Conservation (phyloP, 1,140 invertebrate genomes). For the Drosophila novamexicana region DNA sequence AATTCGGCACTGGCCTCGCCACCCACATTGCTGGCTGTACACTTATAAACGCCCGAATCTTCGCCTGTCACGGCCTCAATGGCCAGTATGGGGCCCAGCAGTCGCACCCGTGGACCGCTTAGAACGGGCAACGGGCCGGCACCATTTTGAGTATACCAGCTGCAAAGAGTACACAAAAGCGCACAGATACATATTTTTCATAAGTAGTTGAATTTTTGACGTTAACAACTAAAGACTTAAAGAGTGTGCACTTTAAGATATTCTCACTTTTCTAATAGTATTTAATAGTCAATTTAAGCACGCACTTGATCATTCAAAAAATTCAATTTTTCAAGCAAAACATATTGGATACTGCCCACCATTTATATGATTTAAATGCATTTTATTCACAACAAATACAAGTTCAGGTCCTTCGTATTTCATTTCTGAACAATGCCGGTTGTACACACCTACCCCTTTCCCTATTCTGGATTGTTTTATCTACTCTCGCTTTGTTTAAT, state of each 20-base stretch:
- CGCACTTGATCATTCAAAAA: too few species aligned
- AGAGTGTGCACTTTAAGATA: too few species aligned
- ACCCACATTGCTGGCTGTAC: slow-evolving; percentile 88
- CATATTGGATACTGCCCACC: neutral
- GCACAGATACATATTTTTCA: too few species aligned
- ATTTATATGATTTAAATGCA: neutral
- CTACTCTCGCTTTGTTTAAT: slow-evolving; percentile 60
- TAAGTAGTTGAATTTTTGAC: too few species aligned
- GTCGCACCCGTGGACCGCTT: slow-evolving; percentile 87
- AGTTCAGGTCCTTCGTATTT: slow-evolving; percentile 9
- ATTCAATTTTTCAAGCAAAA: too few species aligned
- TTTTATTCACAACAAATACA: neutral
- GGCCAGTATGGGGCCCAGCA: slow-evolving; percentile 89
- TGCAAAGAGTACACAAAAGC: slow-evolving; percentile 51
- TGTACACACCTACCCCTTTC: slow-evolving; percentile 1
- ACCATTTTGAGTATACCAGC: slow-evolving; percentile 89
- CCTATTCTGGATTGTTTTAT: slow-evolving; percentile 29
- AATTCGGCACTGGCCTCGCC: slow-evolving; percentile 89
- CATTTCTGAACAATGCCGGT: slow-evolving; percentile 10
- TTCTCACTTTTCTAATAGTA: too few species aligned
- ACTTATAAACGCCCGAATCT: slow-evolving; percentile 89
- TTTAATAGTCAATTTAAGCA: too few species aligned
- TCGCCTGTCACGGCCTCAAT: slow-evolving; percentile 90
- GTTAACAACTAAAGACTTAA: too few species aligned
- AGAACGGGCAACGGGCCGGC: slow-evolving; percentile 87